Evolutionary conservation across 2,797 vertebrate species (phyloP).

Genomic region (Sebastolobus altivelis): DNA sequence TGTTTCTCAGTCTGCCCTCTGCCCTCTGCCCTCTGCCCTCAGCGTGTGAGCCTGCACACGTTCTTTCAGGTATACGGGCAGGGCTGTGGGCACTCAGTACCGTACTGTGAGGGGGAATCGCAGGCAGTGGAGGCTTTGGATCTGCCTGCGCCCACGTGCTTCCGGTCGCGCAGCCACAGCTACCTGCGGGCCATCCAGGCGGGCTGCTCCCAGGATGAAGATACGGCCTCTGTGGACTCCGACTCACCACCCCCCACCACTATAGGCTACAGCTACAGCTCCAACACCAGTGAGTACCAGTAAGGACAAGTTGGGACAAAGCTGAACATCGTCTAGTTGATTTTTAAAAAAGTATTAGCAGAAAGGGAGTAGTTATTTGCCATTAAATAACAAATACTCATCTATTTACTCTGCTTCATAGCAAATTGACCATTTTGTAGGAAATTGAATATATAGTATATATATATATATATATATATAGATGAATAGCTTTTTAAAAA

Average conservation of each 20-base stretch:
- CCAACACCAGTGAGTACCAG: conserved; percentile 91
- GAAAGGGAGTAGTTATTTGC: not conserved
- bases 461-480: too few relatives aligned
- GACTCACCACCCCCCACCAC: conserved; percentile 91
- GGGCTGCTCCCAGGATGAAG: conserved; percentile 97
- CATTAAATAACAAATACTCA: not conserved
- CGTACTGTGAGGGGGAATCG: conserved; percentile 90
- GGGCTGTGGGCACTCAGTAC: conserved; percentile 85
- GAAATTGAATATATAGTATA: too few relatives aligned
- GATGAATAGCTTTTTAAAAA: too few relatives aligned
- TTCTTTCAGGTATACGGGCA: conserved; percentile 89
- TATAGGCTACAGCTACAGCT: conserved; percentile 88
- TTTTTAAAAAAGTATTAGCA: not conserved
- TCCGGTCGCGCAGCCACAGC: conserved; percentile 98
- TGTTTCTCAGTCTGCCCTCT: conserved; percentile 58
- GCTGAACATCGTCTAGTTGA: conserved; percentile 11
- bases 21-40: conserved; percentile 62
- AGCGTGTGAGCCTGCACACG: conserved; percentile 76
- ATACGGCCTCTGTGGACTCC: conserved; percentile 92
- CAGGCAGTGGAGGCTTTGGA: conserved; percentile 92
- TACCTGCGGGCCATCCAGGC: conserved; percentile 99
- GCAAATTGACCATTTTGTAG: not conserved
- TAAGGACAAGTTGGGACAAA: conserved; percentile 14
- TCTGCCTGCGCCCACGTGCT: conserved; percentile 93
- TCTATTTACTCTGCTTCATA: not conserved